These are phyloP conservation scores for Xylocampa areola DNA, from an alignment of 2,888 invertebrate genomes.

Conservation along the genomic window DNA sequence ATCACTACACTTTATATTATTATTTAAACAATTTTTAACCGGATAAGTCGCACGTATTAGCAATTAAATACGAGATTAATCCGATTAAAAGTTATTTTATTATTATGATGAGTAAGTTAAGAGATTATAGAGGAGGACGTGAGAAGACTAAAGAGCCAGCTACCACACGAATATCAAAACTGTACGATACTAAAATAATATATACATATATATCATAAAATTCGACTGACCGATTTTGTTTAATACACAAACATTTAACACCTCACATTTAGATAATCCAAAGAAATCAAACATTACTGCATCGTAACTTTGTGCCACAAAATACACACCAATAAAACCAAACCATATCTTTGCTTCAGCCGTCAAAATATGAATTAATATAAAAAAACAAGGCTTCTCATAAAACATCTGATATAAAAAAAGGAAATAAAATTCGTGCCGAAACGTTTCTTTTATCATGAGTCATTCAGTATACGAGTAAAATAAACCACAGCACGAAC, in stretches of 20 bases:
- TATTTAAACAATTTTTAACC: too few relatives aligned
- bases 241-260: neutral
- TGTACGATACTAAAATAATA: too few relatives aligned
- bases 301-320: conserved; percentile 2
- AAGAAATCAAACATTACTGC: neutral
- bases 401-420: conserved; percentile 59
- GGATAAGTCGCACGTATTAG: too few relatives aligned
- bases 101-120: too few relatives aligned
- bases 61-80: too few relatives aligned
- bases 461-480: conserved; percentile 60
- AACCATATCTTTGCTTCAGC: conserved; percentile 23
- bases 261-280: neutral
- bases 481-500: conserved; percentile 63
- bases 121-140: too few relatives aligned
- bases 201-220: neutral
- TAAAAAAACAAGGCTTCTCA: conserved; percentile 39
- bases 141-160: too few relatives aligned
- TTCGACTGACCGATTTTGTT: too few relatives aligned
- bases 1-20: too few relatives aligned
- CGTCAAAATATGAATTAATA: conserved; percentile 36
- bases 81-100: too few relatives aligned
- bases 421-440: conserved; percentile 64
- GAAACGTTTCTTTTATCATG: conserved; percentile 65
- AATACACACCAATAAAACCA: conserved; percentile 20
- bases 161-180: too few relatives aligned